Evolutionary conservation across 2,113 vertebrate species (phyloP).

Genomic region (Neomonachus schauinslandi): DNA sequence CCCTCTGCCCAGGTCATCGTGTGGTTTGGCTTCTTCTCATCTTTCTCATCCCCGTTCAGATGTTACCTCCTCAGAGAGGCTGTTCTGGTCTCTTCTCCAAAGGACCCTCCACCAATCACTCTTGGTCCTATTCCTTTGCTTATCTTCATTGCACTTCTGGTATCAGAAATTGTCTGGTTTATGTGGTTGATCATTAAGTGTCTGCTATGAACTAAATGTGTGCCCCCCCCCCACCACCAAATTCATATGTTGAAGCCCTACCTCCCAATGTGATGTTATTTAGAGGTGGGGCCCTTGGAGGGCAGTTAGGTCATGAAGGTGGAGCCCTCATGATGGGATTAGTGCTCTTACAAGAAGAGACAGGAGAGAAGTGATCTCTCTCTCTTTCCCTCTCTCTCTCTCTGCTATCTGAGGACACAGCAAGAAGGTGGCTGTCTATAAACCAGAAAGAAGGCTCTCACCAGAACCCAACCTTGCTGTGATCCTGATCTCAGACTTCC

Average conservation of each 20-base stretch:
- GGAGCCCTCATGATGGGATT: neutral
- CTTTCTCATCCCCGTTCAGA: neutral
- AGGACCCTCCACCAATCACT: neutral
- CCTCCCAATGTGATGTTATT: neutral
- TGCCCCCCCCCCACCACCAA: neutral
- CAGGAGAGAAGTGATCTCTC: neutral
- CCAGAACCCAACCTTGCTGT: neutral
- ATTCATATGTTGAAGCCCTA: neutral
- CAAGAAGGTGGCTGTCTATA: neutral
- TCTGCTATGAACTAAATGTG: neutral
- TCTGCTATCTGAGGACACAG: neutral
- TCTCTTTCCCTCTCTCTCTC: neutral
- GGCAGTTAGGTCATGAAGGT: neutral
- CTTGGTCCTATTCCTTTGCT: neutral
- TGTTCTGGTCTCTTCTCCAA: neutral
- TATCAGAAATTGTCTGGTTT: neutral
- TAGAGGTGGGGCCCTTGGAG: neutral
- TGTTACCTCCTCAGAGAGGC: neutral
- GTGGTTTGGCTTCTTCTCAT: neutral
- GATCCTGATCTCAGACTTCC: neutral
- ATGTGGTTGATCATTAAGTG: neutral
- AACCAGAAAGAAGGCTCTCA: neutral
- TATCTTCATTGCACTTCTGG: neutral
- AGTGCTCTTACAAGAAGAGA: neutral
- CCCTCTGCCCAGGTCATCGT: neutral